Evolutionary conservation across 2,113 vertebrate species (phyloP).

Genomic region (Oostethus manadensis): DNA sequence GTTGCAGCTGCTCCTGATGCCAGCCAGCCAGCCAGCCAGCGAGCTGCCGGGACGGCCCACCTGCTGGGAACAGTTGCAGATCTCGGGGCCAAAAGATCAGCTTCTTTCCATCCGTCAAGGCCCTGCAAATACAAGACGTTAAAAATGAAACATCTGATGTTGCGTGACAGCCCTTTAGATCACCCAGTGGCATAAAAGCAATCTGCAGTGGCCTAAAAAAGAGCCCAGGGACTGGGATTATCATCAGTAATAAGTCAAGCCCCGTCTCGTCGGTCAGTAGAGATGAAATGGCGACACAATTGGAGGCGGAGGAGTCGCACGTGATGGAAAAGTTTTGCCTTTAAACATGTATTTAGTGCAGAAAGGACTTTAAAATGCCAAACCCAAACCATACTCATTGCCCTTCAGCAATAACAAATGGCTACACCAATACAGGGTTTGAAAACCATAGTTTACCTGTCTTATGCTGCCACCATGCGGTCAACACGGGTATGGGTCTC

Average conservation of each 20-base stretch:
- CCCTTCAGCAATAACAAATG: not conserved
- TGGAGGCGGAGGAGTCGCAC: too few species aligned
- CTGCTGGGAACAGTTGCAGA: constrained; percentile 43
- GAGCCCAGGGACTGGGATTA: constrained; percentile 25
- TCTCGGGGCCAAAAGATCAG: constrained; percentile 48
- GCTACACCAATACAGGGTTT: not conserved
- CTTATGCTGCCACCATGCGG: constrained; percentile 49
- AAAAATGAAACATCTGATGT: constrained; percentile 34
- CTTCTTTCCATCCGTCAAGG: constrained; percentile 39
- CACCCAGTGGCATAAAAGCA: not conserved
- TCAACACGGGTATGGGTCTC: not conserved
- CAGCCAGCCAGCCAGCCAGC: constrained; percentile 25
- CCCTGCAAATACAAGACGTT: constrained; percentile 39
- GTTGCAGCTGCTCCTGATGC: constrained; percentile 59
- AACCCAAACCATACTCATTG: constrained; percentile 9
- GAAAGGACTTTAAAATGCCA: not conserved
- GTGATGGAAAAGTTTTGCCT: not conserved
- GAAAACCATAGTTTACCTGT: constrained; percentile 11
- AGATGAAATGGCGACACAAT: too few species aligned
- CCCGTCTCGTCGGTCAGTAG: constrained; percentile 22
- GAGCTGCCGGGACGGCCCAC: constrained; percentile 39
- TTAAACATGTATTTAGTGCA: not conserved
- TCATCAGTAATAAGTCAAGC: constrained; percentile 44
- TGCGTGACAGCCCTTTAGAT: constrained; percentile 11
- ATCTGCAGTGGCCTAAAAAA: constrained; percentile 2